Evolutionary conservation across 2,888 invertebrate species (phyloP).

Genomic region (Trissolcus japonicus): DNA sequence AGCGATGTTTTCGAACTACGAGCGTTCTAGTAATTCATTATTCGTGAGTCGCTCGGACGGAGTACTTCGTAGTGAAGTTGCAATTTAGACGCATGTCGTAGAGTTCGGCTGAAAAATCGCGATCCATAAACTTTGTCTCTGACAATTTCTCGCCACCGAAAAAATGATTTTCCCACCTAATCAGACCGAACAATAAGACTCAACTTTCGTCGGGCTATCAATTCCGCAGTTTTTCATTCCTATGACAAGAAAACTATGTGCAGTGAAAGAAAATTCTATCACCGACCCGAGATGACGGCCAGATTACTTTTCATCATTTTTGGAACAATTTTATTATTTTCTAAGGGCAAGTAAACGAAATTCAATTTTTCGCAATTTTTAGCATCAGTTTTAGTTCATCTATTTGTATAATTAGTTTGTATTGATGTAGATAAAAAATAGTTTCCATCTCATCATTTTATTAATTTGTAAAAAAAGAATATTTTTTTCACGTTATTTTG

Average conservation of each 20-base stretch:
- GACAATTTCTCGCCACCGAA: not conserved
- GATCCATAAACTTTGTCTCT: constrained; percentile 11
- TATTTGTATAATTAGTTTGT: no score
- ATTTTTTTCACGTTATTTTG: no score
- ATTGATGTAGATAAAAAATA: no score
- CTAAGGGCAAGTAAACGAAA: no score
- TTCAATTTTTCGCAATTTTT: no score
- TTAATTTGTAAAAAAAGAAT: no score
- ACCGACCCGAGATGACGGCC: no score
- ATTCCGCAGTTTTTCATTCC: not conserved
- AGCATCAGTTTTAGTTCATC: no score
- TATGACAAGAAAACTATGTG: constrained; percentile 17
- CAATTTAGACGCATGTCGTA: constrained; percentile 41
- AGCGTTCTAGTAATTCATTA: constrained; percentile 55
- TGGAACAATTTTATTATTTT: no score
- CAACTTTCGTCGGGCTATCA: not conserved
- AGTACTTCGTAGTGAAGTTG: constrained; percentile 39
- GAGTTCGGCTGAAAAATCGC: constrained; percentile 30
- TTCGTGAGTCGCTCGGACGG: constrained; percentile 52
- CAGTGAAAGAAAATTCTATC: no score
- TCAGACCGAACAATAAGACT: not conserved
- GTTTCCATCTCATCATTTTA: no score
- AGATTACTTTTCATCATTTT: no score
- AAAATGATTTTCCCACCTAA: constrained; percentile 28
- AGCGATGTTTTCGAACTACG: constrained; percentile 51